Evolutionary conservation across 2,797 vertebrate species (phyloP).

Genomic region (Morus bassanus): DNA sequence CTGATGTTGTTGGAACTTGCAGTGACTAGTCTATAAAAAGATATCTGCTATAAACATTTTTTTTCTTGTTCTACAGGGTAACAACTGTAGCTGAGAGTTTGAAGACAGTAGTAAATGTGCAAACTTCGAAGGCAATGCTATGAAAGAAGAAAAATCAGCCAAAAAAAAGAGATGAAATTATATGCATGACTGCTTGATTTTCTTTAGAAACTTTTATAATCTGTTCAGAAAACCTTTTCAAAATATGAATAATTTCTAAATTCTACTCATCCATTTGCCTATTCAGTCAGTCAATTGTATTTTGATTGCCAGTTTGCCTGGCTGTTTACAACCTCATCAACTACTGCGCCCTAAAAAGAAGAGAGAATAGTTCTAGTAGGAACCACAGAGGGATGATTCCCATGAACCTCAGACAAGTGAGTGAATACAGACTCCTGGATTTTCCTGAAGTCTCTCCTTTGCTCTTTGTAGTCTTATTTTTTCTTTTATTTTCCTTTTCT

Average conservation of each 20-base stretch:
- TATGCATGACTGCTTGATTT: not conserved
- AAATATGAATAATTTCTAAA: not conserved
- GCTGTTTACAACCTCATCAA: not conserved
- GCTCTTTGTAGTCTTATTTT: not conserved
- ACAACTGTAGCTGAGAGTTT: no score
- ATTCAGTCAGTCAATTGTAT: not conserved
- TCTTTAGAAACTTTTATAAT: not conserved
- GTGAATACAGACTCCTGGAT: not conserved
- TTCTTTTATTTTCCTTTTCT: conserved; percentile 13
- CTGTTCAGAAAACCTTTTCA: not conserved
- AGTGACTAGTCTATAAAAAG: no score
- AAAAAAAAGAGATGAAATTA: not conserved
- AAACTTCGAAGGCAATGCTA: not conserved
- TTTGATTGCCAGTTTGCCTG: not conserved
- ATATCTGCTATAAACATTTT: no score
- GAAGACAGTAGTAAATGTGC: not conserved
- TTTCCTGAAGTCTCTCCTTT: not conserved
- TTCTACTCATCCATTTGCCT: not conserved
- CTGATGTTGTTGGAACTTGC: no score
- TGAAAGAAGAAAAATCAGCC: not conserved
- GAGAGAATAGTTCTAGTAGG: not conserved
- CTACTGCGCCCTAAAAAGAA: not conserved
- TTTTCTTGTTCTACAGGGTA: no score
- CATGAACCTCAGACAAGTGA: not conserved
- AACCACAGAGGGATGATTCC: not conserved